Evolutionary conservation across 2,113 vertebrate species (phyloP).

Genomic region (Pangasianodon gigas): DNA sequence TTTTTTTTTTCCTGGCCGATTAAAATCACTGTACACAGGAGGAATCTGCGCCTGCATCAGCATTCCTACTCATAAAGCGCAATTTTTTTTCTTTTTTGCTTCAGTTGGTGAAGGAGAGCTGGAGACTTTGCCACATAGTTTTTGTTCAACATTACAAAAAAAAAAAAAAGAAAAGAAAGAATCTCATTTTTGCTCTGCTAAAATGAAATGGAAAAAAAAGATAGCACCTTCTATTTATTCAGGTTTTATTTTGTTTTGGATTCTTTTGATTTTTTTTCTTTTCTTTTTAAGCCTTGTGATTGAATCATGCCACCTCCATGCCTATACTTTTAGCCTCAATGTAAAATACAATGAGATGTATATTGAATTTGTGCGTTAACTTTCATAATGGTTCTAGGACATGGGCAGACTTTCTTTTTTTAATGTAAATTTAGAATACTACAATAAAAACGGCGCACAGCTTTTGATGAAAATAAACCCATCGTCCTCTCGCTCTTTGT

Average conservation of each 20-base stretch:
- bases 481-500: conserved; percentile 57
- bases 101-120: conserved; percentile 45
- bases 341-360: conserved; percentile 80
- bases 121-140: conserved; percentile 51
- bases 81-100: conserved; percentile 41
- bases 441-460: conserved; percentile 88
- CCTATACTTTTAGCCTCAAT: conserved; percentile 83
- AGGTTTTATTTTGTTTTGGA: conserved; percentile 53
- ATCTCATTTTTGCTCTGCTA: conserved; percentile 70
- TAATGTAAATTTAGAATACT: conserved; percentile 87
- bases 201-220: conserved; percentile 50
- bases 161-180: background rate
- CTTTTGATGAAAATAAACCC: conserved; percentile 83
- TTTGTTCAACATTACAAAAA: conserved; percentile 30
- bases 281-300: conserved; percentile 79
- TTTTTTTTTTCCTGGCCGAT: background rate
- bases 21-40: conserved; percentile 9
- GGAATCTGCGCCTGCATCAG: background rate
- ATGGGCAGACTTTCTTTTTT: conserved; percentile 71
- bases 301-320: conserved; percentile 86
- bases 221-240: conserved; percentile 97
- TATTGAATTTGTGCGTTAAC: conserved; percentile 83
- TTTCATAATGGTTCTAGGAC: conserved; percentile 79
- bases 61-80: conserved; percentile 20
- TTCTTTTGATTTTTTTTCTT: conserved; percentile 49